A percentile compares a stretch with the other conserved stretches of the same genome.
Conservation (phyloP, 2,888 invertebrate genomes). For the Noctuana brunneofusca region DNA sequence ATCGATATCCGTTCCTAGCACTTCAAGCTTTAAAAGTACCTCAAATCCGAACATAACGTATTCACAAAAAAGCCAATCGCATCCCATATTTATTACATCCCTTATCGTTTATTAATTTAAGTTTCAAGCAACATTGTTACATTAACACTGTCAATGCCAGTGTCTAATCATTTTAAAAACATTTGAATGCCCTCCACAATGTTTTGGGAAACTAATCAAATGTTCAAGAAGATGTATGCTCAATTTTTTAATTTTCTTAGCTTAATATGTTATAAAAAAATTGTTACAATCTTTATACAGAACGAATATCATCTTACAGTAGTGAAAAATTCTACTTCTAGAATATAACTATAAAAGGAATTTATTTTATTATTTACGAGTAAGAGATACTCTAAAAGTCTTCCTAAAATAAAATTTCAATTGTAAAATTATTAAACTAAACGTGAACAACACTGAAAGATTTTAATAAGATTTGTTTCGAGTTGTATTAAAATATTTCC, state of each 20-base stretch:
- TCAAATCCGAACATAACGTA: constrained; percentile 9
- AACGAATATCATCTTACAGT: no score
- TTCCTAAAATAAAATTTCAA: no score
- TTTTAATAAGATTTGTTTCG: not conserved
- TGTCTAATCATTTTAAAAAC: constrained; percentile 11
- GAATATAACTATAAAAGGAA: no score
- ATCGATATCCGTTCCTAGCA: constrained; percentile 34
- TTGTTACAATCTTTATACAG: no score
- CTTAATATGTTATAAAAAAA: no score
- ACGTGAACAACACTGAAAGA: no score
- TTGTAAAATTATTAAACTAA: no score
- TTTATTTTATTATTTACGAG: no score
- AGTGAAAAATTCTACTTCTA: no score
- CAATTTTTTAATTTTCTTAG: not conserved
- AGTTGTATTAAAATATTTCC: constrained; percentile 25
- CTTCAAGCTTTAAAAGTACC: constrained; percentile 16
- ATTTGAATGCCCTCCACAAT: constrained; percentile 11
- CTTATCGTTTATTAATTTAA: constrained; percentile 5
- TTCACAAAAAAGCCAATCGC: constrained; percentile 25
- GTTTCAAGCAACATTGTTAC: constrained; percentile 9
- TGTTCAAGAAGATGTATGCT: not conserved
- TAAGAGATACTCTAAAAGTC: no score
- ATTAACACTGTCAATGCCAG: constrained; percentile 27
- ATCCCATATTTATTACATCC: constrained; percentile 22
- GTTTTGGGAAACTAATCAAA: not conserved